Base-by-base conservation (phyloP, 2,888 invertebrate species). In the Trilocha varians region DNA sequence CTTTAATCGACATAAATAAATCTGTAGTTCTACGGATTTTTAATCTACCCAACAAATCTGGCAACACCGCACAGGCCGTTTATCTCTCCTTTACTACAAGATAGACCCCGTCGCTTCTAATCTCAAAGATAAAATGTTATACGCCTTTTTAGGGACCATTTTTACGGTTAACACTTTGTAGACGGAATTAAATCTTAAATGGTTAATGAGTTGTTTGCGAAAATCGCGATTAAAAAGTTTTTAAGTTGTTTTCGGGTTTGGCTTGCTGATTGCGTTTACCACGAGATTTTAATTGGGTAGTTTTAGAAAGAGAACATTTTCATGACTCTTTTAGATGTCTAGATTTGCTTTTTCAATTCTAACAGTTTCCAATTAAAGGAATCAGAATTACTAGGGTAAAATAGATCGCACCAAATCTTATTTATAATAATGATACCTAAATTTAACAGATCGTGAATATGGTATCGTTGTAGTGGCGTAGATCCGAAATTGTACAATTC, bases 51-150 rank as follows among this genome's bases (percentile, higher is more conserved):
- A n/a, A n/a, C n/a, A n/a, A n/a, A n/a, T n/a, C n/a, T n/a, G n/a
- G n/a, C n/a, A n/a, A n/a, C n/a, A n/a, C n/a, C n/a, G n/a, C 66
- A 65, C 63, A 65, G 62, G 62, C 63, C 74, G 74, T 76, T 79
- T 79, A 80, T 79, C 78, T 66, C 56, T 55, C 55, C 57, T 78
- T 78, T 76, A 78, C 69, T 68, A 64, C 68, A 52, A 61, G 71
- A 76, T 76, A 79, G 64, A 57, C 58, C 55, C 48, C 57, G 57
- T 54, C 66, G 64, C 55, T 64, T 74, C 78, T 82, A 82, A 84
- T 84, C 84, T 78, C 57, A 61, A 59, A 61, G 73, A 82, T 83
- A 80, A 84, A 82, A 77, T 59, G 79, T 83, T 80, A 74, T 74
- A 71, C 59, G 57, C 63, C 62, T 80, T 82, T 77, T 83, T 78